Conservation (phyloP, 2,113 vertebrate species). For the Agelaius phoeniceus region DNA sequence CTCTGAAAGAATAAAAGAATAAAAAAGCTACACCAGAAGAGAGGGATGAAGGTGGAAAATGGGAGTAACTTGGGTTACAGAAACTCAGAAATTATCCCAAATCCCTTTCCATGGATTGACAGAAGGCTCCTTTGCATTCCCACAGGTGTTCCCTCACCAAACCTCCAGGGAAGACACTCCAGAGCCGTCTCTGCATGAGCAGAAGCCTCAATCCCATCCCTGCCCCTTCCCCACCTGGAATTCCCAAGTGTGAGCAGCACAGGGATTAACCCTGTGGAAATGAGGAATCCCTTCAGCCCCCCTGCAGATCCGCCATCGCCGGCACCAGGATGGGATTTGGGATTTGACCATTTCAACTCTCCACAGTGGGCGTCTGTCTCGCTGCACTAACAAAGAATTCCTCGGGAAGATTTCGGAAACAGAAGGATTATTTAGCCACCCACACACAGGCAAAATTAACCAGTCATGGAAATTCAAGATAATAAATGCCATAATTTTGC, state of each 20-base stretch:
- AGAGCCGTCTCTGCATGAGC: rapidly evolving
- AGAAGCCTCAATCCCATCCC: background rate
- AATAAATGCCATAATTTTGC: conserved; percentile 54
- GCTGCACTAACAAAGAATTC: conserved; percentile 20
- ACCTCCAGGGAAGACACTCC: background rate
- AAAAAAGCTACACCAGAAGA: background rate
- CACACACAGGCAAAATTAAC: conserved; percentile 33
- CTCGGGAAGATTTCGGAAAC: conserved; percentile 25
- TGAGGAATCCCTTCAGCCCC: background rate
- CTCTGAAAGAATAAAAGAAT: background rate
- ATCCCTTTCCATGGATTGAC: rapidly evolving
- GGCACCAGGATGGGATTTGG: background rate
- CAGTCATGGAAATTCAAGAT: conserved; percentile 58
- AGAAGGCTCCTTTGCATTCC: background rate
- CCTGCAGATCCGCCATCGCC: background rate
- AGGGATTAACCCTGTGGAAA: background rate
- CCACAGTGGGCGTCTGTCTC: background rate
- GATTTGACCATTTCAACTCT: conserved; percentile 15
- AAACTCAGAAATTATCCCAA: background rate
- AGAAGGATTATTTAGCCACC: conserved; percentile 50
- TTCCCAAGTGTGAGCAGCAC: background rate
- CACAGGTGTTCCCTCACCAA: background rate
- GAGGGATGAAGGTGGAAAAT: background rate
- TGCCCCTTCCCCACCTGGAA: background rate
- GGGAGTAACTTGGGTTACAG: rapidly evolving